A percentile compares a stretch with the other conserved stretches of the same genome.
These are phyloP conservation scores for Bradysia coprophila DNA, from an alignment of 1,140 invertebrate genomes.

Conservation along the genomic window DNA sequence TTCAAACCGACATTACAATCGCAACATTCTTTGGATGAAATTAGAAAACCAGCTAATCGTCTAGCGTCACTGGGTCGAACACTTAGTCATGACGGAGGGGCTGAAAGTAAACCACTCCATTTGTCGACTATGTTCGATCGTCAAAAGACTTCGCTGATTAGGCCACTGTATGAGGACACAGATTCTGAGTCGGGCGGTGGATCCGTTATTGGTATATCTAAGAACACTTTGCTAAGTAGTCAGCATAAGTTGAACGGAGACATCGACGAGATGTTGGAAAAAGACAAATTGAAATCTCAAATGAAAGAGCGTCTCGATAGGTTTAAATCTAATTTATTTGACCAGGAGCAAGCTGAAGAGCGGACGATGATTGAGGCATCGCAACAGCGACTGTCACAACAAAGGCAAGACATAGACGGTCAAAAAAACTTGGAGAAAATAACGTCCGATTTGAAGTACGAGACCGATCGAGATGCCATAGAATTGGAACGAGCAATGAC, in stretches of 20 bases:
- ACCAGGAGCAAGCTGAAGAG: neutral
- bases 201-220: slow-evolving; percentile 16
- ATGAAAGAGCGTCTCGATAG: neutral
- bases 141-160: slow-evolving; percentile 2
- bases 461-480: slow-evolving; percentile 15
- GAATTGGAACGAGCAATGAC: slow-evolving; percentile 28
- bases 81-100: neutral
- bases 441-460: slow-evolving; percentile 13
- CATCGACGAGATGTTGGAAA: neutral
- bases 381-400: neutral
- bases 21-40: neutral
- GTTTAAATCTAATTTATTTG: neutral
- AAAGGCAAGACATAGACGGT: neutral
- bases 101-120: neutral
- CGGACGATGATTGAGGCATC: neutral
- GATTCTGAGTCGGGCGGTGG: slow-evolving; percentile 34
- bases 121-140: neutral
- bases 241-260: neutral
- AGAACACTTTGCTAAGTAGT: neutral
- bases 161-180: slow-evolving; percentile 17
- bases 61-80: neutral
- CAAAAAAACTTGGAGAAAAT: slow-evolving; percentile 8
- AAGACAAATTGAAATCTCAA: neutral
- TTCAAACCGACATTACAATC: neutral
- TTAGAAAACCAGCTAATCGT: neutral